Conservation (phyloP, 2,113 vertebrate genomes). For the Tapirus terrestris region DNA sequence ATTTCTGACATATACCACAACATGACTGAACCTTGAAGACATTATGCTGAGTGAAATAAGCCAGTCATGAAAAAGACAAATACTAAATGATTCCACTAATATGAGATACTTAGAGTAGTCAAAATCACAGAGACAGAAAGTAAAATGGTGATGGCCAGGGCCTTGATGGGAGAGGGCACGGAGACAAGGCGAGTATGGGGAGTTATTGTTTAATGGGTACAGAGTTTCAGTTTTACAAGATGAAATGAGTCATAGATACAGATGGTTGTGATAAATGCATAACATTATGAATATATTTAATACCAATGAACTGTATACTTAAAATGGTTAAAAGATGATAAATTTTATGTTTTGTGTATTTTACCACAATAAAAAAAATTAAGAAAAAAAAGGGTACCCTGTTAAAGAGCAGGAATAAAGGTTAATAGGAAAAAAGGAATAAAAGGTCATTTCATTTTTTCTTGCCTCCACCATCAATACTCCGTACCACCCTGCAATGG, state of each 20-base stretch:
- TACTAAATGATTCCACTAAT: not conserved
- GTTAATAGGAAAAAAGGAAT: not conserved
- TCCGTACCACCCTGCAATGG: not conserved
- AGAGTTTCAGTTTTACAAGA: not conserved
- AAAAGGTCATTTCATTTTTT: slow-evolving; percentile 25
- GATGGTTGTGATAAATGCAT: not conserved
- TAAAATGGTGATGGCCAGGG: not conserved
- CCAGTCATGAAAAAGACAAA: not conserved
- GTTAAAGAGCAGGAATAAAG: slow-evolving; percentile 13
- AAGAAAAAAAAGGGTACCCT: not conserved
- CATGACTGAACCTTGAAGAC: not conserved
- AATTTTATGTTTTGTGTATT: not conserved
- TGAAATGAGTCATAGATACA: not conserved
- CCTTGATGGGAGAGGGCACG: not conserved
- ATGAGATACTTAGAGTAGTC: not conserved
- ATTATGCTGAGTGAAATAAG: not conserved
- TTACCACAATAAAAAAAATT: not conserved
- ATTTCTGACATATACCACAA: not conserved
- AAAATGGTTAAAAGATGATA: not conserved
- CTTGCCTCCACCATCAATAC: not conserved
- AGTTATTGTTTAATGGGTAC: not conserved
- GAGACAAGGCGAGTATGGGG: not conserved
- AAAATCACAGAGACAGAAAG: not conserved
- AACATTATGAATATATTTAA: not conserved
- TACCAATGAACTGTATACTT: not conserved